These are phyloP conservation scores for Urophycis tenuis DNA, from an alignment of 2,797 vertebrate species.

Conservation along the genomic window DNA sequence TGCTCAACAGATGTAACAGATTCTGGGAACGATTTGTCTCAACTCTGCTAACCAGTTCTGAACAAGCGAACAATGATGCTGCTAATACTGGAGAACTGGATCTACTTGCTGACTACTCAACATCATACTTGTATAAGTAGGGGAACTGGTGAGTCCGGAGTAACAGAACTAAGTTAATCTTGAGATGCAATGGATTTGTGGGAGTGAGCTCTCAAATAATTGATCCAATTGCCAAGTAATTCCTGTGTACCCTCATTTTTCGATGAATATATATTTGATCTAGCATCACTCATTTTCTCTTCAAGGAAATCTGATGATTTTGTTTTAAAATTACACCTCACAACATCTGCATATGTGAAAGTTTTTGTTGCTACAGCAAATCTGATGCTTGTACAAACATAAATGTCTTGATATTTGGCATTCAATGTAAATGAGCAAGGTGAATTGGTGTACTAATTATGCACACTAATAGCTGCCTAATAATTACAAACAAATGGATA, in stretches of 20 bases:
- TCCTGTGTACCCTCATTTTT: neutral
- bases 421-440: neutral
- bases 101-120: neutral
- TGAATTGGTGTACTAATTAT: neutral
- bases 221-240: neutral
- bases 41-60: slow-evolving; percentile 27
- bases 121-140: neutral
- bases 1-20: slow-evolving; percentile 8
- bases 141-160: slow-evolving; percentile 19
- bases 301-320: neutral
- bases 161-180: slow-evolving; percentile 2
- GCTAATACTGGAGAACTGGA: neutral
- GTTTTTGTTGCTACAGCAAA: neutral
- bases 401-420: neutral
- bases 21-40: slow-evolving; percentile 12
- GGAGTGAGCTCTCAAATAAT: neutral
- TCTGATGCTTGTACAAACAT: neutral
- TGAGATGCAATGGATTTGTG: slow-evolving; percentile 4
- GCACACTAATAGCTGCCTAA: no score
- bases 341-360: neutral
- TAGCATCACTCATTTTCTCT: neutral
- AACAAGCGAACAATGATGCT: neutral
- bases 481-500: no score
- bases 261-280: neutral
- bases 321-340: neutral